Evolutionary conservation across 1,140 invertebrate genomes (phyloP).

Genomic region (Drosophila tristis): DNA sequence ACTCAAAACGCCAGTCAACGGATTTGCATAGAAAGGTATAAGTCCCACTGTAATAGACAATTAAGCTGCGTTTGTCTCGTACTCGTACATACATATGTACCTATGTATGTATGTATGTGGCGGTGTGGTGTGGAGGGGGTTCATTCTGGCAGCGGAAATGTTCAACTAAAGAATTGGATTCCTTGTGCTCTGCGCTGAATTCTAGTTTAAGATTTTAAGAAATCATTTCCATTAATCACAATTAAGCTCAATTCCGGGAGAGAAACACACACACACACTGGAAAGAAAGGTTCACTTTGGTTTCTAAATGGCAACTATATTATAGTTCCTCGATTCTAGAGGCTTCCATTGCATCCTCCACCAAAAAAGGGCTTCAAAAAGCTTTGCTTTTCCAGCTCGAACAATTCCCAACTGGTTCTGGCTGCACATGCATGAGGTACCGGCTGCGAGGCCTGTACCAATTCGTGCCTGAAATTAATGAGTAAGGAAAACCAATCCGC

Average conservation of each 20-base stretch:
- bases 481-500: constrained; percentile 83
- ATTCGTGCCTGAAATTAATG: constrained; percentile 80
- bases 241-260: constrained; percentile 44
- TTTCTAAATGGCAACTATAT: no score
- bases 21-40: constrained; percentile 26
- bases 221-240: constrained; percentile 55
- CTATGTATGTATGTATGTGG: not conserved
- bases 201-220: constrained; percentile 40
- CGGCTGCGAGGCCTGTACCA: not conserved
- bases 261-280: not conserved
- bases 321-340: no score
- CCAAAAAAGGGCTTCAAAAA: not conserved
- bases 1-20: constrained; percentile 9
- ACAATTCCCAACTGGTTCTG: constrained; percentile 64
- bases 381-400: constrained; percentile 1
- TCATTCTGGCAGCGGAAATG: constrained; percentile 34
- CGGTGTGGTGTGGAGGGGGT: not conserved
- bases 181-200: constrained; percentile 17
- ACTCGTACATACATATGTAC: no score
- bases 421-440: constrained; percentile 5
- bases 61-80: constrained; percentile 45
- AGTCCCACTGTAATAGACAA: constrained; percentile 31
- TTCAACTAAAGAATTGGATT: constrained; percentile 41
- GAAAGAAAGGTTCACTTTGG: no score
- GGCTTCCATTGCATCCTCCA: no score